A percentile compares a stretch with the other conserved stretches of the same genome.
Conservation (phyloP, 2,888 invertebrate genomes). For the Apamea epomidion region DNA sequence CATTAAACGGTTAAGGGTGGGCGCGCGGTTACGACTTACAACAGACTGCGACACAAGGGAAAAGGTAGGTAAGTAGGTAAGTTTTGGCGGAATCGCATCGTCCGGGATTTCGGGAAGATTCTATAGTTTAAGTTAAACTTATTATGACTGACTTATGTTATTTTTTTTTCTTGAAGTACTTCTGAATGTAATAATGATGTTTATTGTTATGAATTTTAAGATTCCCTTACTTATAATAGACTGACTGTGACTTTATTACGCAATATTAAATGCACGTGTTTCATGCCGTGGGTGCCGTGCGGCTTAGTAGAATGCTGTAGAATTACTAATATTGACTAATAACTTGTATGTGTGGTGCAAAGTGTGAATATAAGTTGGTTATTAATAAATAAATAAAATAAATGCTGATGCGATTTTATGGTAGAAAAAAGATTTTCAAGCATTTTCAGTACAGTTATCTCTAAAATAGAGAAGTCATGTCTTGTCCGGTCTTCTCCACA, state of each 20-base stretch:
- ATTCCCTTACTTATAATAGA: background rate
- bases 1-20: conserved; percentile 71
- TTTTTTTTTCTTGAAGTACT: background rate
- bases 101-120: background rate
- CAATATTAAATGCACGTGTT: background rate
- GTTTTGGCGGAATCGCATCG: background rate
- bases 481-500: background rate
- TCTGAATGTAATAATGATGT: background rate
- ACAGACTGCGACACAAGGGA: conserved; percentile 18
- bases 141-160: background rate
- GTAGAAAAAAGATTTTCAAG: background rate
- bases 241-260: background rate
- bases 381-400: too few relatives aligned
- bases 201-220: background rate
- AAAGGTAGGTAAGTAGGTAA: background rate
- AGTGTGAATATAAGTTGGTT: too few relatives aligned
- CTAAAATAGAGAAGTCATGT: background rate
- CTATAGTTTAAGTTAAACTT: background rate
- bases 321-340: too few relatives aligned
- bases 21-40: conserved; percentile 39
- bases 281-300: too few relatives aligned
- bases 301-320: background rate
- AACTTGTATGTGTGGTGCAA: too few relatives aligned
- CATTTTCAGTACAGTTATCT: background rate
- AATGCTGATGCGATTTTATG: background rate